phyloP scores from a whole-genome alignment of 2,797 vertebrate genomes.

The Xenops minutus region DNA sequence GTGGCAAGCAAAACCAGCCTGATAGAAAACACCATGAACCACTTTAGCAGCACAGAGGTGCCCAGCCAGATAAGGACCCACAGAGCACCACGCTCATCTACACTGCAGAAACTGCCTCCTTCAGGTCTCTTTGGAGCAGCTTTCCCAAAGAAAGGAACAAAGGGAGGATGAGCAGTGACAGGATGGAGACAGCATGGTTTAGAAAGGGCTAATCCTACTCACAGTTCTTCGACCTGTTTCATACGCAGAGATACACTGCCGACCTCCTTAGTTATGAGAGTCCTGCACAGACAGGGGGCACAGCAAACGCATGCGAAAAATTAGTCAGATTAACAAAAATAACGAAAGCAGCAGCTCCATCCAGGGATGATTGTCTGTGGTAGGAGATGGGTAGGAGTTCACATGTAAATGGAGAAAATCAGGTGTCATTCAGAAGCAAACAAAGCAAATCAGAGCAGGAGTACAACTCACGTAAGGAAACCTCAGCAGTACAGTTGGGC shows the following conservation, averaged over 20 bases:
- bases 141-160: slow-evolving; percentile 32
- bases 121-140: background rate
- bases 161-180: slow-evolving; percentile 28
- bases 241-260: slow-evolving; percentile 99
- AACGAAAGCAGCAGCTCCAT: slow-evolving; percentile 64
- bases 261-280: slow-evolving; percentile 95
- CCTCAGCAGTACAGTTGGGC: slow-evolving; percentile 28
- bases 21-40: background rate
- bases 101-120: background rate
- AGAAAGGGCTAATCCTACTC: slow-evolving; percentile 86
- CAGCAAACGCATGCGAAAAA: slow-evolving; percentile 84
- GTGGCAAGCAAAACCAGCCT: background rate
- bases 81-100: background rate
- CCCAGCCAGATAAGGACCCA: background rate
- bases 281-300: slow-evolving; percentile 84
- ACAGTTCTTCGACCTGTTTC: slow-evolving; percentile 99
- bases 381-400: slow-evolving; percentile 21
- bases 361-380: slow-evolving; percentile 27
- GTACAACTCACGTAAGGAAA: slow-evolving; percentile 25
- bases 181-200: slow-evolving; percentile 65
- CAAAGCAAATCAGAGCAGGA: slow-evolving; percentile 31
- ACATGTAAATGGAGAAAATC: slow-evolving; percentile 51
- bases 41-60: background rate
- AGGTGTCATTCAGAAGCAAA: slow-evolving; percentile 51
- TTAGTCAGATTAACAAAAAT: slow-evolving; percentile 81